Conservation (phyloP, 2,888 invertebrate species). For the Mongoloraphidia duomilia region DNA sequence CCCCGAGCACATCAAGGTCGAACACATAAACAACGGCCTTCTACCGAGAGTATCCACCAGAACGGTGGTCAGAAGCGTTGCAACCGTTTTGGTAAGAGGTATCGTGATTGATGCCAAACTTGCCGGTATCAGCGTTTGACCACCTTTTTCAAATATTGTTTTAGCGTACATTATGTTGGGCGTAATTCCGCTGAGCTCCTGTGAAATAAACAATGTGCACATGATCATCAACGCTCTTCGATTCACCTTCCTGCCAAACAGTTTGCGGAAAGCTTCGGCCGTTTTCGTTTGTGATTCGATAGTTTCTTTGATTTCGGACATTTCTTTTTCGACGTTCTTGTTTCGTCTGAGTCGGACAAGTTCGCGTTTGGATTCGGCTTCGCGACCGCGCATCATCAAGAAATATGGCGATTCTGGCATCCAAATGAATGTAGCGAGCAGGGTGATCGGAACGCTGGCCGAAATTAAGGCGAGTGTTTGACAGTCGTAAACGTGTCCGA, state of each 20-base stretch:
- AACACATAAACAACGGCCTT: conserved; percentile 4
- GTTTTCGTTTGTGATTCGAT: neutral
- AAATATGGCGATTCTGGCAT: conserved; percentile 6
- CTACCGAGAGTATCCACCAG: conserved; percentile 2
- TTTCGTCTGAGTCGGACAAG: neutral
- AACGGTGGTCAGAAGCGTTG: conserved; percentile 4
- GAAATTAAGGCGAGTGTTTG: conserved; percentile 1
- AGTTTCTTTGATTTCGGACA: conserved; percentile 1
- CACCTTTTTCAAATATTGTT: conserved; percentile 1
- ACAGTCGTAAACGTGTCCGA: conserved; percentile 3
- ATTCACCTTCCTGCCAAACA: conserved; percentile 1
- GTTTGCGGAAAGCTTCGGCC: neutral
- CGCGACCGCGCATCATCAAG: neutral
- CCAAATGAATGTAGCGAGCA: conserved; percentile 1
- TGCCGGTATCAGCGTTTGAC: neutral
- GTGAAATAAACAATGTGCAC: conserved; percentile 1
- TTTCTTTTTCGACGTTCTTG: neutral
- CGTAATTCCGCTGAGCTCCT: conserved; percentile 5
- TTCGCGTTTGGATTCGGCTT: neutral
- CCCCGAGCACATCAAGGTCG: neutral
- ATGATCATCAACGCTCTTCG: neutral
- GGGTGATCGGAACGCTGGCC: neutral
- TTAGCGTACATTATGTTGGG: conserved; percentile 7
- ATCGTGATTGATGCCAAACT: neutral
- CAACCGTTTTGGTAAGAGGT: conserved; percentile 2